Conservation (phyloP, 2,113 vertebrate species). For the Platichthys flesus region DNA sequence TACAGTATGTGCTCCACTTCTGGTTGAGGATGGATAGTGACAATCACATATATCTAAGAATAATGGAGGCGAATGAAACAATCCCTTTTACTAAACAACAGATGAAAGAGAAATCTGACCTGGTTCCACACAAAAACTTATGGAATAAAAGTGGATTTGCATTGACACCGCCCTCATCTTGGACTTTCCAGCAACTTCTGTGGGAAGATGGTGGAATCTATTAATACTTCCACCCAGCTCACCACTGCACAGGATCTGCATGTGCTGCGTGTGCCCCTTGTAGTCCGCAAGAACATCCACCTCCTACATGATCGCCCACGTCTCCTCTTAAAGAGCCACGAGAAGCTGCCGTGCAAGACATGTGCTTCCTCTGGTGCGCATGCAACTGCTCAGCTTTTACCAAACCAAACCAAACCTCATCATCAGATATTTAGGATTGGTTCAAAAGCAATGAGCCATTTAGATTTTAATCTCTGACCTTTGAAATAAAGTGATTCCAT, state of each 20-base stretch:
- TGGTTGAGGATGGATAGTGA: no score
- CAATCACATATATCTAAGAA: no score
- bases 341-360: slow-evolving; percentile 63
- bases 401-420: slow-evolving; percentile 20
- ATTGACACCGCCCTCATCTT: slow-evolving; percentile 1
- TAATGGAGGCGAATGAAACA: no score
- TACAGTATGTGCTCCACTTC: no score
- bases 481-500: not conserved
- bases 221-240: slow-evolving; percentile 71
- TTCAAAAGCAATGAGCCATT: slow-evolving; percentile 10
- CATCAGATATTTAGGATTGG: slow-evolving; percentile 10
- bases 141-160: not conserved
- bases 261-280: slow-evolving; percentile 72
- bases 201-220: slow-evolving; percentile 66
- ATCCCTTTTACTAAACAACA: no score
- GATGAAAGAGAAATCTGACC: no score
- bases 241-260: slow-evolving; percentile 63
- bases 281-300: slow-evolving; percentile 76
- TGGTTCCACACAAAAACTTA: no score
- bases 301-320: slow-evolving; percentile 73
- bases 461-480: not conserved
- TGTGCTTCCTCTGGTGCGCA: not conserved
- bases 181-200: slow-evolving; percentile 56
- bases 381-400: slow-evolving; percentile 18
- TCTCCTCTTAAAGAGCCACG: slow-evolving; percentile 62